A percentile compares a stretch with the other conserved stretches of the same genome.
Conservation (phyloP, 2,113 vertebrate species). For the Elephas maximus region DNA sequence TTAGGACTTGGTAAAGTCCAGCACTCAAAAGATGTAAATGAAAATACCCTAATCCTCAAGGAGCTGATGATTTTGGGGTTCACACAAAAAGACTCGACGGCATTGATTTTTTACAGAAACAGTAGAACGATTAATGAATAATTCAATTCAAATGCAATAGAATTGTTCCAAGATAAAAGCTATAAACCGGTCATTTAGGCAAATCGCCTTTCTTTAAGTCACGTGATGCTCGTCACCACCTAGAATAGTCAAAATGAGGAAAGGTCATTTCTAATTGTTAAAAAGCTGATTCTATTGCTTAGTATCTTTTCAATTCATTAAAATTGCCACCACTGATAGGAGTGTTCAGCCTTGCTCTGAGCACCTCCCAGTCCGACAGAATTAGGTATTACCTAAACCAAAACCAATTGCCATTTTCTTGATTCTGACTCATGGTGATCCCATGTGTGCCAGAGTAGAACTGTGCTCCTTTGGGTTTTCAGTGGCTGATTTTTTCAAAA, state of each 20-base stretch:
- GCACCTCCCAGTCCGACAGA: background rate
- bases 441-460: background rate
- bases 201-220: background rate
- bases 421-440: background rate
- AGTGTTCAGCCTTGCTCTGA: background rate
- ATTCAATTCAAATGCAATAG: background rate
- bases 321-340: background rate
- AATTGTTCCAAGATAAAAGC: background rate
- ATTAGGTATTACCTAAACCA: background rate
- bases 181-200: background rate
- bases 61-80: background rate
- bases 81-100: background rate
- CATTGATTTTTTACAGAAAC: background rate
- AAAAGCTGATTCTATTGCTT: background rate
- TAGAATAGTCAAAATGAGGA: slow-evolving; percentile 1
- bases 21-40: background rate
- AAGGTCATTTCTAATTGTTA: background rate
- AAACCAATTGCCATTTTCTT: background rate
- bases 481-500: no score
- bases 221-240: background rate
- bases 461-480: background rate
- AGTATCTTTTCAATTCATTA: background rate
- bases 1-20: background rate
- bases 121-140: background rate
- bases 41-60: background rate